Conservation (phyloP, 1,140 invertebrate species). For the Myzus persicae region DNA sequence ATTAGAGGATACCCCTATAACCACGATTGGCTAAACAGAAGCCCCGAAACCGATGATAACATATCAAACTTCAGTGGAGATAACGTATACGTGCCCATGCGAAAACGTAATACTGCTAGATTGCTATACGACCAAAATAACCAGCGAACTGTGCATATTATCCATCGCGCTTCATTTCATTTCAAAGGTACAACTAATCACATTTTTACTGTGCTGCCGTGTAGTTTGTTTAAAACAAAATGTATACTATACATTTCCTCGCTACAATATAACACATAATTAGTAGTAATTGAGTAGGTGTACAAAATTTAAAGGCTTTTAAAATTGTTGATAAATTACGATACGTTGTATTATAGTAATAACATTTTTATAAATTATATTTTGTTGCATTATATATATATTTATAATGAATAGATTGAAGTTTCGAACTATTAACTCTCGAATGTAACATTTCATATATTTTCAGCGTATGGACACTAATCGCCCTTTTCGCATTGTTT, state of each 20-base stretch:
- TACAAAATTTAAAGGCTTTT: slow-evolving; percentile 10
- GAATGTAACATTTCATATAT: neutral
- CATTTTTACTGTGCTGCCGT: neutral
- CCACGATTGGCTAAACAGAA: slow-evolving; percentile 47
- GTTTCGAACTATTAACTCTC: neutral
- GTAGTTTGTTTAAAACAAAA: neutral
- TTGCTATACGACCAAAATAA: slow-evolving; percentile 16
- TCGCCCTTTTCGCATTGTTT: neutral
- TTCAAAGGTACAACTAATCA: slow-evolving; percentile 42
- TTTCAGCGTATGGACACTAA: neutral
- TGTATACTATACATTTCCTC: neutral
- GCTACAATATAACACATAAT: neutral
- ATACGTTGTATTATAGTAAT: neutral
- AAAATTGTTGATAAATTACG: neutral
- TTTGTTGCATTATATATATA: neutral
- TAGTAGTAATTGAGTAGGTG: neutral
- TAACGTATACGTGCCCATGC: slow-evolving; percentile 6
- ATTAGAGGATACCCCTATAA: slow-evolving; percentile 40
- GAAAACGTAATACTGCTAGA: neutral
- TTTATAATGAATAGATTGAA: neutral
- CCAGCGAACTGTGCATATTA: slow-evolving; percentile 27
- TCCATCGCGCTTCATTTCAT: slow-evolving; percentile 49
- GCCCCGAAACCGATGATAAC: slow-evolving; percentile 11
- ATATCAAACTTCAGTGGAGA: neutral
- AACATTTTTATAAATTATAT: neutral